Evolutionary conservation across 2,113 vertebrate species (phyloP), one percentile per base, ranked within the genome.

Genomic region (rat (Rattus norvegicus)): DNA sequence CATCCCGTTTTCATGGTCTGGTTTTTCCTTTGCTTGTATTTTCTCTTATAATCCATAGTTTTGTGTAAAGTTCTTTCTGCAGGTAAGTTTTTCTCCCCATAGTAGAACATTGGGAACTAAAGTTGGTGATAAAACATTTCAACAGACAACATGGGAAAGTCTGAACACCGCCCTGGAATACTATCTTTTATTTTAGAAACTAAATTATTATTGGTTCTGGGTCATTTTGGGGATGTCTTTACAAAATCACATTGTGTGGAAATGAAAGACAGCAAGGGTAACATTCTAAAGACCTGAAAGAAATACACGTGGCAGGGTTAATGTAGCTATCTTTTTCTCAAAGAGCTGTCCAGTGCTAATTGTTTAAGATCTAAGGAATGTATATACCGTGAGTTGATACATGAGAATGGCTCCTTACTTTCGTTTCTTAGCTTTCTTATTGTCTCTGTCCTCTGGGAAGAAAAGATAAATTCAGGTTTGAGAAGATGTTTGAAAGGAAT

Each of bases 151-250:
- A 20, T 92, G 52, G 54, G 83, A 93, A 96, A 95, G 91, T 39
- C 75, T 84, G 67, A 80, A 70, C 36, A 85, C 24, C 52, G 76
- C 91, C 90, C 49, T 26, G 94, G n/a, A 90, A 75, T 54, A 84
- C 26, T 67, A 20, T 65, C 87, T 93, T 63, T 36, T 87, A 77
- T 94, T 88, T 87, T 84, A 95, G 19, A 90, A 89, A 61, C 83
- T 97, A 89, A 91, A 70, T 91, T 93, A 63, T 36, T 91, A 59
- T 43, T 93, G 63, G n/a, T 59, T 43, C 9, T 65, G 63, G 92
- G 91, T 56, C 49, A 94, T 92, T 90, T 90, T 54, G 52, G 49
- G 89, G 92, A 90, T 88, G 8, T 59, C 92, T 95, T 96, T 90
- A 96, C 70, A 96, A 95, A 92, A 54, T 81, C 85, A 92, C 94